Evolutionary conservation across 2,797 vertebrate species (phyloP), one percentile per base, ranked within the genome.

Genomic region (Dipus sagitta): DNA sequence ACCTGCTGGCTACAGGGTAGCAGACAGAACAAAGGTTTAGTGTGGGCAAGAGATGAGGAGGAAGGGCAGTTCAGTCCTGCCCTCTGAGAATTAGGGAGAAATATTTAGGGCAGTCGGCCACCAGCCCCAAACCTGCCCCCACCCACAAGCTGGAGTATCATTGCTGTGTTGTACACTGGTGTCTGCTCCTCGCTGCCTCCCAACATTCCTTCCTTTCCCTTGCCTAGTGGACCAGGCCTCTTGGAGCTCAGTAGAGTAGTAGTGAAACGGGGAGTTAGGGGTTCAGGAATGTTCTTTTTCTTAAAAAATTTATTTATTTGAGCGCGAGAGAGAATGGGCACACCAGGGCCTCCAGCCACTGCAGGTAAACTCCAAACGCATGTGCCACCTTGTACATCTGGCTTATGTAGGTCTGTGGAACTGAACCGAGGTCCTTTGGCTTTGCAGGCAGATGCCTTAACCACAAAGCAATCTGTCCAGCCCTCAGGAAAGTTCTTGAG

Each of bases 151-250:
- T 14, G 54, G 12, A 17, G 64, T n/a, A 80, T 42, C 9, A 6
- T 6, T 64, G 28, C 34, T 71, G 11, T 32, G 23, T 13, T 18
- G 9, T 3, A 62, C 32, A 11, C 52, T 28, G 38, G 54, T 58
- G 28, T 24, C 52, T 20, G 30, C n/a, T 26, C 13, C 47, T 68
- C 62, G 65, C 65, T 89, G 88, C 13, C 67, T 78, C 34, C 54
- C 15, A 60, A 0, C 23, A 13, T 54, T 12, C 54, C 82, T 71
- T 79, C 32, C 58, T 60, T 52, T 32, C 67, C 32, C 67, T 42
- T 0, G 0, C 24, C 23, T 26, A 17, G 34, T 60, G 13, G 23
- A 14, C 1, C 17, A 62, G 11, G 32, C 34, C 21, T 23, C 58
- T 28, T 32, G 10, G 15, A 70, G 58, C 23, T 28, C 11, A 52